A percentile compares a stretch with the other conserved stretches of the same genome.
phyloP scores from a whole-genome alignment of 2,113 vertebrate species.

The Neomonachus schauinslandi region DNA sequence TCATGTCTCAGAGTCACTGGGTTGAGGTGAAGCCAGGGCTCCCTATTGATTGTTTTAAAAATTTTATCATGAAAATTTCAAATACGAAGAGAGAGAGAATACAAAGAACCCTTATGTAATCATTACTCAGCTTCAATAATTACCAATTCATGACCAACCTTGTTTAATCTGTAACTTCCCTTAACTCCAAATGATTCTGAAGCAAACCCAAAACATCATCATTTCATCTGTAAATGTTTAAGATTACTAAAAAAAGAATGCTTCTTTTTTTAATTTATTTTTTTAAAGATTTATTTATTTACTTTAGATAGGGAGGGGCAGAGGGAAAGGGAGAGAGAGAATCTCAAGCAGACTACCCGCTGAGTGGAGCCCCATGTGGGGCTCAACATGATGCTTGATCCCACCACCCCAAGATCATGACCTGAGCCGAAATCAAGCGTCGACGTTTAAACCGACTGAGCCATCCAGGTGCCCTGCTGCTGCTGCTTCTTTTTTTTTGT shows the following conservation, averaged over 20 bases:
- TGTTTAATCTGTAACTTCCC: background rate
- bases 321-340: background rate
- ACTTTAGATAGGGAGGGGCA: background rate
- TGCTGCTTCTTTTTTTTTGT: fast-evolving
- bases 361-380: background rate
- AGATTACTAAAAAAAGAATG: background rate
- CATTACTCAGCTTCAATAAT: background rate
- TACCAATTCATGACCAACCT: background rate
- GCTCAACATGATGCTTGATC: background rate
- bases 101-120: background rate
- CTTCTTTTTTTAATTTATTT: background rate
- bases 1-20: background rate
- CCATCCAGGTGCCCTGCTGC: background rate
- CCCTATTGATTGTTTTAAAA: background rate
- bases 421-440: background rate
- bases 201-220: background rate
- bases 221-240: background rate
- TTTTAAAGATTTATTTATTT: background rate
- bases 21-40: background rate
- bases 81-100: background rate
- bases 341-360: background rate
- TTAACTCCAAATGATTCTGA: slow-evolving; percentile 35
- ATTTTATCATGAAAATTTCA: background rate
- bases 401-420: background rate
- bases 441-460: background rate